Conservation (phyloP, 1,140 invertebrate genomes). For the Pantala flavescens region DNA sequence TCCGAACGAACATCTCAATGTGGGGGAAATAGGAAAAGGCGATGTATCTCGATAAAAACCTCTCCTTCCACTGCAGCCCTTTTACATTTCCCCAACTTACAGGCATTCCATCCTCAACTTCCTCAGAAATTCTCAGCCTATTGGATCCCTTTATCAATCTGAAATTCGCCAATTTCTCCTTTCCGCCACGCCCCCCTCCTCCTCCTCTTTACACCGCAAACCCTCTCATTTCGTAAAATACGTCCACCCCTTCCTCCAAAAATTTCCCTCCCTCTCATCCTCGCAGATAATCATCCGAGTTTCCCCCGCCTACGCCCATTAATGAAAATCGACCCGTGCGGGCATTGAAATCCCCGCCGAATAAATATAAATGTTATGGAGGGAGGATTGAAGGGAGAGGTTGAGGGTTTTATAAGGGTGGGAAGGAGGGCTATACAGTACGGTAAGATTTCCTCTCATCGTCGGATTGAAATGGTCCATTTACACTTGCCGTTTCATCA, state of each 20-base stretch:
- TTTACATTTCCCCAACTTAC: too few relatives aligned
- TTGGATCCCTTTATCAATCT: not conserved
- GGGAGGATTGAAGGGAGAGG: not conserved
- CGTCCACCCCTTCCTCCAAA: not conserved
- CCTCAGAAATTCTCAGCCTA: not conserved
- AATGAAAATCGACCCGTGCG: not conserved
- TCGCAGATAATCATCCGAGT: not conserved
- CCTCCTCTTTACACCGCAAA: not conserved
- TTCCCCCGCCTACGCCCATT: not conserved
- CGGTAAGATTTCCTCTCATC: not conserved
- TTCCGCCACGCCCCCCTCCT: not conserved
- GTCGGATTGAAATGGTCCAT: too few relatives aligned
- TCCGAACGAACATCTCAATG: too few relatives aligned
- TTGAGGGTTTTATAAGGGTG: not conserved
- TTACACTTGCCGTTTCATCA: too few relatives aligned
- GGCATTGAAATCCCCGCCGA: not conserved
- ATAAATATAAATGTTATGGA: constrained; percentile 11
- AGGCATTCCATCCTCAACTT: too few relatives aligned
- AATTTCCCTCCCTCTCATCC: not conserved
- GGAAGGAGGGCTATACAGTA: not conserved
- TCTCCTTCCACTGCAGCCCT: too few relatives aligned
- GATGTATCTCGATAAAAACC: too few relatives aligned
- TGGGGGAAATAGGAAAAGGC: too few relatives aligned
- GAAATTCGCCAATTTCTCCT: constrained; percentile 1
- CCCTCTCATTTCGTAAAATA: not conserved